Percentiles rank a stretch among this genome's conserved stretches.
Evolutionary conservation across 2,888 invertebrate species (phyloP).

Genomic region (Hofmannophila pseudospretella): DNA sequence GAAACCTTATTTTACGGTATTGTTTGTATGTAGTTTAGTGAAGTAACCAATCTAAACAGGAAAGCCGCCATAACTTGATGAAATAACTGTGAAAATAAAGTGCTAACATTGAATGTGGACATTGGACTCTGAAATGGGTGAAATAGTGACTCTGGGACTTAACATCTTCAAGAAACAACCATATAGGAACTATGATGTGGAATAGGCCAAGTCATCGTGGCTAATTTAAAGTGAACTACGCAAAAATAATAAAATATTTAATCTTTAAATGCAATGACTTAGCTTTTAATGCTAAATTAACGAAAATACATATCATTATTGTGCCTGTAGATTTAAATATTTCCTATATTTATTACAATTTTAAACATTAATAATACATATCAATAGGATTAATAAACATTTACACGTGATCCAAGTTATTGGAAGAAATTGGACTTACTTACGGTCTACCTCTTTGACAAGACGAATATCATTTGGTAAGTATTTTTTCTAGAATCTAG

Average conservation of each 20-base stretch:
- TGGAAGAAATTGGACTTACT: neutral
- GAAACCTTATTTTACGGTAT: constrained; percentile 10
- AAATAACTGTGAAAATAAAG: constrained; percentile 38
- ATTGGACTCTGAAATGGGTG: constrained; percentile 29
- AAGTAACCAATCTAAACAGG: constrained; percentile 36
- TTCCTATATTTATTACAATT: neutral
- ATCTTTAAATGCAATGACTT: constrained; percentile 41
- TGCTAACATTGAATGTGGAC: constrained; percentile 26
- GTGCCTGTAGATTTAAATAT: constrained; percentile 59
- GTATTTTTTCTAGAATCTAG: neutral
- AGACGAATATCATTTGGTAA: constrained; percentile 5
- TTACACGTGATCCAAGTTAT: neutral
- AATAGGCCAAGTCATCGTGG: neutral
- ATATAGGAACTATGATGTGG: neutral
- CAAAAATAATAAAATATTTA: constrained; percentile 1
- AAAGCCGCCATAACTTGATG: constrained; percentile 48
- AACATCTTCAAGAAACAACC: constrained; percentile 4
- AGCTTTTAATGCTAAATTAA: constrained; percentile 41
- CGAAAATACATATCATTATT: constrained; percentile 68
- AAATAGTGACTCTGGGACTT: constrained; percentile 22
- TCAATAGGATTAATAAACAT: neutral
- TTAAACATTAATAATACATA: constrained; percentile 8
- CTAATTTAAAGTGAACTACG: neutral
- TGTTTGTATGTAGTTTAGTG: constrained; percentile 31
- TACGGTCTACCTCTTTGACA: constrained; percentile 2